Conservation (phyloP, 2,888 invertebrate genomes). For the Agrotis ipsilon region DNA sequence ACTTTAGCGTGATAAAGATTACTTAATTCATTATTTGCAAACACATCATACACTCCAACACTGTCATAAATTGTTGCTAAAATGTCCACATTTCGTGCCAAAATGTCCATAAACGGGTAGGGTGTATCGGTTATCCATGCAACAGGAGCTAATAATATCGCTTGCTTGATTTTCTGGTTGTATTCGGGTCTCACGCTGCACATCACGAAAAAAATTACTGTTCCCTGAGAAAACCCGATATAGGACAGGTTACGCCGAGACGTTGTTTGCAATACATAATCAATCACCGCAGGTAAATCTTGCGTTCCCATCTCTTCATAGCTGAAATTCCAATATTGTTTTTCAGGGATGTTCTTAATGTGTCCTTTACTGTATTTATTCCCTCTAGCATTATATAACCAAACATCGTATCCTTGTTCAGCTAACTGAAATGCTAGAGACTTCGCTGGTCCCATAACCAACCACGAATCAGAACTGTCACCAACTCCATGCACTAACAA, state of each 20-base stretch:
- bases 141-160: constrained; percentile 84
- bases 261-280: constrained; percentile 78
- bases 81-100: constrained; percentile 70
- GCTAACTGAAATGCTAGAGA: constrained; percentile 81
- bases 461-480: constrained; percentile 86
- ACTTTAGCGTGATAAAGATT: constrained; percentile 77
- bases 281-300: constrained; percentile 82
- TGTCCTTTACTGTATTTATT: constrained; percentile 85
- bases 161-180: constrained; percentile 81
- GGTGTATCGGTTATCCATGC: constrained; percentile 77
- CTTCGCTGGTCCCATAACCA: constrained; percentile 79
- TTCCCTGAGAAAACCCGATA: constrained; percentile 86
- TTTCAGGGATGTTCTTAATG: constrained; percentile 69
- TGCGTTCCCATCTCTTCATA: constrained; percentile 85
- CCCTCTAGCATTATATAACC: constrained; percentile 84
- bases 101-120: constrained; percentile 77
- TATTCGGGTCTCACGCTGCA: constrained; percentile 81
- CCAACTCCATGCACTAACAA: constrained; percentile 83
- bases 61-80: constrained; percentile 69
- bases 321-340: constrained; percentile 83
- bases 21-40: constrained; percentile 70
- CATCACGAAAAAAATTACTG: constrained; percentile 83
- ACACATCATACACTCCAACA: constrained; percentile 79
- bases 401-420: constrained; percentile 82
- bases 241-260: constrained; percentile 76